Conservation (phyloP, 1,140 invertebrate genomes). For the Physella acuta region DNA sequence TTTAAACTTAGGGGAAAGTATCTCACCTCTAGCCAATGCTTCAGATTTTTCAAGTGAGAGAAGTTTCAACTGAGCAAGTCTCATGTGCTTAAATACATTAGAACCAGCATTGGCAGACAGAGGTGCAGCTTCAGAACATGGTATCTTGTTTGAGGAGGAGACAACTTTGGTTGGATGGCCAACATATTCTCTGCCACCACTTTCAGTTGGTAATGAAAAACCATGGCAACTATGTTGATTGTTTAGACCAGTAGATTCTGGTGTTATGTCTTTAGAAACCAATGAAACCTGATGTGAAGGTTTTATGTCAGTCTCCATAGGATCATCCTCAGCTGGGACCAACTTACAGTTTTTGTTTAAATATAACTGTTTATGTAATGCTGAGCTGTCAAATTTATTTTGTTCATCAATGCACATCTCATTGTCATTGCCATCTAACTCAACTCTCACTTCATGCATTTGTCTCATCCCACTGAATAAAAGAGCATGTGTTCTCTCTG, state of each 20-base stretch:
- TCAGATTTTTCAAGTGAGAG: not conserved
- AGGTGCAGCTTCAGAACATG: not conserved
- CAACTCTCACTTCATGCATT: not conserved
- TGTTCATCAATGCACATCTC: not conserved
- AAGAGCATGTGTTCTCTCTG: conserved; percentile 1
- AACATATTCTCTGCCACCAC: not conserved
- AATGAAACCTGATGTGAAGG: not conserved
- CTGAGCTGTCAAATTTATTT: not conserved
- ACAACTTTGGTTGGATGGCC: too few relatives aligned
- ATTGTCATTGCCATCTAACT: not conserved
- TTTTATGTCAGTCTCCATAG: not conserved
- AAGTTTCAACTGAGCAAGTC: not conserved
- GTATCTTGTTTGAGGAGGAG: too few relatives aligned
- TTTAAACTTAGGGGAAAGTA: not conserved
- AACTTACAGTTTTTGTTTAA: not conserved
- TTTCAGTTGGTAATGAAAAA: not conserved
- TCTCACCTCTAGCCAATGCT: not conserved
- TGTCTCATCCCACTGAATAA: conserved; percentile 9
- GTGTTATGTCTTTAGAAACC: not conserved
- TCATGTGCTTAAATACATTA: not conserved
- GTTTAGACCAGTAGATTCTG: not conserved
- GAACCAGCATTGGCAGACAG: not conserved
- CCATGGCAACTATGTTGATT: not conserved
- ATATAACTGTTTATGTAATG: not conserved
- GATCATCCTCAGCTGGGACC: not conserved